These are phyloP conservation scores for Scopus umbretta DNA, from an alignment of 2,113 vertebrate species.

Conservation along the genomic window DNA sequence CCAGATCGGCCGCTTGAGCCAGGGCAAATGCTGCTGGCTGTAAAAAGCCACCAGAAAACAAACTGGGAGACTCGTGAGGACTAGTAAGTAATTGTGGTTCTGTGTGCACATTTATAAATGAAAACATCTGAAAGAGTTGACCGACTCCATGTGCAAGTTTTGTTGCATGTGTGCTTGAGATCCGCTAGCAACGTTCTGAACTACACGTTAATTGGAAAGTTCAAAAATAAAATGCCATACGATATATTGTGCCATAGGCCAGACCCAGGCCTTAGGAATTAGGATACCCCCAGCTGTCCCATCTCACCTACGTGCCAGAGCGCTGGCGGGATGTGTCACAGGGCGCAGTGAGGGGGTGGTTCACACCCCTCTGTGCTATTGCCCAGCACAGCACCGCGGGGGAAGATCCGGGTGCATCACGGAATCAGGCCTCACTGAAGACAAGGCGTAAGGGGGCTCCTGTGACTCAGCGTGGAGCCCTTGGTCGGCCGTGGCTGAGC, in stretches of 20 bases:
- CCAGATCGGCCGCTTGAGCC: not conserved
- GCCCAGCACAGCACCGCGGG: no score
- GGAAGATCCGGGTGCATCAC: not conserved
- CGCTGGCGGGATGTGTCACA: not conserved
- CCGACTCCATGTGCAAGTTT: not conserved
- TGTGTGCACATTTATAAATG: not conserved
- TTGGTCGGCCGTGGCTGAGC: not conserved
- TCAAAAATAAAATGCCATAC: not conserved
- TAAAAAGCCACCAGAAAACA: no score
- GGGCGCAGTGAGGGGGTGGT: not conserved
- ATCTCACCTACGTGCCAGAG: not conserved
- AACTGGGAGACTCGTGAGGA: not conserved
- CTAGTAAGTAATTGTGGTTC: not conserved
- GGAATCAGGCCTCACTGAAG: not conserved
- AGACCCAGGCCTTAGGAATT: not conserved
- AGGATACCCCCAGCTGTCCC: no score
- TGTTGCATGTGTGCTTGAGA: not conserved
- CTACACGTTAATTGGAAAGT: not conserved
- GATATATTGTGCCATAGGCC: rapidly evolving
- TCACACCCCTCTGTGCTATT: not conserved
- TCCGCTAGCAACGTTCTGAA: not conserved
- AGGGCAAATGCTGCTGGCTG: not conserved
- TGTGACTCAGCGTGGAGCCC: not conserved
- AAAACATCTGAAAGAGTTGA: not conserved
- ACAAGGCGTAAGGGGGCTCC: not conserved